Percentiles rank a stretch among this genome's conserved stretches.
Evolutionary conservation across 2,888 invertebrate genomes (phyloP).

Genomic region (Limenitis camilla): DNA sequence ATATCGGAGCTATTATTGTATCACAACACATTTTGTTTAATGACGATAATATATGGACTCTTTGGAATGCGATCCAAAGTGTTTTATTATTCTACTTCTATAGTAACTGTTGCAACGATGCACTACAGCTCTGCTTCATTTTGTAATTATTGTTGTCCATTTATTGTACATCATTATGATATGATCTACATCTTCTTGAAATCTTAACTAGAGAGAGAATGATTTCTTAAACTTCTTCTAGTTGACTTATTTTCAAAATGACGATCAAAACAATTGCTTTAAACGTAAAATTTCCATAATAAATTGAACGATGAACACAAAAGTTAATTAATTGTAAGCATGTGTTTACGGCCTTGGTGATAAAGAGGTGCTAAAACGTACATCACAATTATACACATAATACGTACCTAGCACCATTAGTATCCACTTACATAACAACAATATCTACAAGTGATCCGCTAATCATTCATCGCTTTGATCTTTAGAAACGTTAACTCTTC

Average conservation of each 20-base stretch:
- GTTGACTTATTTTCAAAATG: too few relatives aligned
- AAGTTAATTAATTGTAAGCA: constrained; percentile 26
- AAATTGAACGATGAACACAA: constrained; percentile 28
- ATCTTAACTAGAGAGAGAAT: constrained; percentile 40
- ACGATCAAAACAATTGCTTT: too few relatives aligned
- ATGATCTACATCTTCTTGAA: constrained; percentile 66
- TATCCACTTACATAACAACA: constrained; percentile 51
- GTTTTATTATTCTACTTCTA: constrained; percentile 12
- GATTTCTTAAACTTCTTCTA: not conserved
- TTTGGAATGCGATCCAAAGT: constrained; percentile 25
- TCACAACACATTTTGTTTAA: constrained; percentile 53
- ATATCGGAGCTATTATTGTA: constrained; percentile 52
- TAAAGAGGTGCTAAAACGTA: constrained; percentile 60
- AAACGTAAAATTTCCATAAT: constrained; percentile 1
- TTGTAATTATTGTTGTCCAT: constrained; percentile 68
- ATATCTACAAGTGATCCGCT: constrained; percentile 58
- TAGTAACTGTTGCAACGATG: constrained; percentile 58
- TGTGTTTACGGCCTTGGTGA: constrained; percentile 33
- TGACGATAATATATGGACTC: constrained; percentile 38
- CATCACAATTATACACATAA: constrained; percentile 21
- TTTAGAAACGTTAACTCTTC: constrained; percentile 58
- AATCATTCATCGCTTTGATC: constrained; percentile 57
- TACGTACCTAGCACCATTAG: constrained; percentile 46
- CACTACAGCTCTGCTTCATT: constrained; percentile 52
- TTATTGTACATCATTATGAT: constrained; percentile 67